A percentile compares a stretch with the other conserved stretches of the same genome.
Evolutionary conservation across 2,888 invertebrate species (phyloP).

Genomic region (Leucoma salicis): DNA sequence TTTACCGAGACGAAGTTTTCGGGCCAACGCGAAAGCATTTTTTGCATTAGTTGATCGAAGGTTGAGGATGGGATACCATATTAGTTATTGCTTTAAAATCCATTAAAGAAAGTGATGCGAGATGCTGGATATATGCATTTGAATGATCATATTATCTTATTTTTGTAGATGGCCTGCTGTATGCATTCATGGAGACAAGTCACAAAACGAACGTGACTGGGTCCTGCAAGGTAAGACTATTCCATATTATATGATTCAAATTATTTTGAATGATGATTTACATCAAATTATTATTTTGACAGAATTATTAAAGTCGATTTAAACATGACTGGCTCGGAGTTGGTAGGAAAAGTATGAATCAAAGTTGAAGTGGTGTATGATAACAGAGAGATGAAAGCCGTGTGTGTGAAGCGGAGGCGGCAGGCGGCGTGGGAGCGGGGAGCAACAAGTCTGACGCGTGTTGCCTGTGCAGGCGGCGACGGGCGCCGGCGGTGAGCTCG

Average conservation of each 20-base stretch:
- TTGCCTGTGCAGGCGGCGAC: conserved; percentile 79
- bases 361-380: conserved; percentile 25
- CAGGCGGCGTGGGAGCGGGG: conserved; percentile 40
- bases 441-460: conserved; percentile 49
- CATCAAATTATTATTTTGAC: conserved; percentile 39
- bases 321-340: conserved; percentile 18
- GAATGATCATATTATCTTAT: too few species aligned
- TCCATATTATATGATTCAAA: conserved; percentile 10
- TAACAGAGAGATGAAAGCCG: conserved; percentile 26
- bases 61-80: too few species aligned
- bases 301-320: conserved; percentile 17
- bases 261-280: conserved; percentile 27
- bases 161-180: conserved; percentile 88
- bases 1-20: too few species aligned
- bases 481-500: conserved; percentile 52
- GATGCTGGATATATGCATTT: too few species aligned
- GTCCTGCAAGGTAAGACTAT: conserved; percentile 88
- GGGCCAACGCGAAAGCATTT: too few species aligned
- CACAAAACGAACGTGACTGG: conserved; percentile 96
- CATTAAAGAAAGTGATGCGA: too few species aligned
- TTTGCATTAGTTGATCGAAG: too few species aligned
- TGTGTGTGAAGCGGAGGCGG: conserved; percentile 64
- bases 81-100: too few species aligned
- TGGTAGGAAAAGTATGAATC: conserved; percentile 18
- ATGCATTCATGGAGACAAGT: conserved; percentile 97